phyloP scores from a whole-genome alignment of 1,140 invertebrate species.

The Monochamus saltuarius region DNA sequence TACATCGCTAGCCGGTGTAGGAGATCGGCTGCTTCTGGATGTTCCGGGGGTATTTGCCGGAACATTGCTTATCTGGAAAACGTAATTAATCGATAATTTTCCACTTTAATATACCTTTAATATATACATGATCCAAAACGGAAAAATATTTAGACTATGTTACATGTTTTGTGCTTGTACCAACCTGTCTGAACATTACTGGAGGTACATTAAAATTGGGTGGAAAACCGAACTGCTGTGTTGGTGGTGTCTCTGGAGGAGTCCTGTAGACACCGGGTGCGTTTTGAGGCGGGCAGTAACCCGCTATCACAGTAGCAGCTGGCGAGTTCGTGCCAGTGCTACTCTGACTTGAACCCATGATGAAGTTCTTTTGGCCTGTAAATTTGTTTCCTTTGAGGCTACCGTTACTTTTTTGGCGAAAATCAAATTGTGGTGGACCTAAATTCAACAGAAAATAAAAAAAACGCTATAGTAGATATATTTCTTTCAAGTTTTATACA shows the following conservation, averaged over 20 bases:
- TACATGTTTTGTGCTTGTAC: not conserved
- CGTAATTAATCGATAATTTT: not conserved
- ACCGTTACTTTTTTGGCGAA: constrained; percentile 13
- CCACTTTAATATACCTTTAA: too few relatives aligned
- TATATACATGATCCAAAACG: too few relatives aligned
- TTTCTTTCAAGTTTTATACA: too few relatives aligned
- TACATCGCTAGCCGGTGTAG: constrained; percentile 46
- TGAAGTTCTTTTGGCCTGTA: not conserved
- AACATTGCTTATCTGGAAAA: constrained; percentile 43
- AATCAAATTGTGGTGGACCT: constrained; percentile 11
- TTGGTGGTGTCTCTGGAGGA: constrained; percentile 45
- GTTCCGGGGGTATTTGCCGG: constrained; percentile 44
- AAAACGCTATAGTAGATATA: too few relatives aligned
- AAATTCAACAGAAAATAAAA: not conserved
- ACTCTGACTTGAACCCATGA: constrained; percentile 43
- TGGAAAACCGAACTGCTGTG: constrained; percentile 34
- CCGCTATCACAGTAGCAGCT: constrained; percentile 43
- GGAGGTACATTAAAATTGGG: constrained; percentile 31
- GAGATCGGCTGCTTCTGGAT: constrained; percentile 46
- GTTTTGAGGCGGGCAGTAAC: constrained; percentile 35
- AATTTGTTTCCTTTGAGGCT: constrained; percentile 10
- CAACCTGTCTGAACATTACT: constrained; percentile 44
- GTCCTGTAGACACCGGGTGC: constrained; percentile 32
- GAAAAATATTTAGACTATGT: too few relatives aligned
- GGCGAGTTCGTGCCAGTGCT: constrained; percentile 48